Conservation (phyloP, 2,113 vertebrate species). For the Danionella cerebrum region DNA sequence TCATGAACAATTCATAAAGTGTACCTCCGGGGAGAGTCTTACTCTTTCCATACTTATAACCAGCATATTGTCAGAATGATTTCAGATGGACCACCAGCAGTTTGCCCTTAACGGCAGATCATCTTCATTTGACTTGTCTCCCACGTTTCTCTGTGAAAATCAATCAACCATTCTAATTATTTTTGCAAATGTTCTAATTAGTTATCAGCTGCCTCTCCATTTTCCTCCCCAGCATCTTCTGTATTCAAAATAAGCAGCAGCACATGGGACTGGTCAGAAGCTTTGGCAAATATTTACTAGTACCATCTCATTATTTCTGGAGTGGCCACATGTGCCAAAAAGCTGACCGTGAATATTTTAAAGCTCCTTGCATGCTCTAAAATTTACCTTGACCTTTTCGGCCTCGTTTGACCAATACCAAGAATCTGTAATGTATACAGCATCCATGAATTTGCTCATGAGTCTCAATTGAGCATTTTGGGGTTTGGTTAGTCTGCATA, state of each 20-base stretch:
- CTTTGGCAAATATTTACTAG: slow-evolving; percentile 77
- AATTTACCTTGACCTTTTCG: slow-evolving; percentile 68
- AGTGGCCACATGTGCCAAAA: slow-evolving; percentile 55
- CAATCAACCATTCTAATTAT: slow-evolving; percentile 75
- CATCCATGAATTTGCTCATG: slow-evolving; percentile 25
- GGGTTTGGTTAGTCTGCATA: not conserved
- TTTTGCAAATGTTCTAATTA: slow-evolving; percentile 77
- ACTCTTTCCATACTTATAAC: slow-evolving; percentile 13
- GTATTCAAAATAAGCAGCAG: slow-evolving; percentile 71
- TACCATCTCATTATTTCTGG: slow-evolving; percentile 68
- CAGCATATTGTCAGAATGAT: slow-evolving; percentile 27
- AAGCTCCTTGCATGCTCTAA: slow-evolving; percentile 60
- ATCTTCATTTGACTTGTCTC: slow-evolving; percentile 56
- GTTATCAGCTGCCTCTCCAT: slow-evolving; percentile 66
- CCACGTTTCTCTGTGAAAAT: slow-evolving; percentile 67
- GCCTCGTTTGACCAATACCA: slow-evolving; percentile 29
- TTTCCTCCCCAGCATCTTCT: slow-evolving; percentile 66
- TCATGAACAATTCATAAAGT: slow-evolving; percentile 1
- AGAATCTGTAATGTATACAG: slow-evolving; percentile 28
- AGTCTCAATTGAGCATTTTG: slow-evolving; percentile 18
- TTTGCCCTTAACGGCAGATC: slow-evolving; percentile 37
- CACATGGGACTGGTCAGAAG: slow-evolving; percentile 66
- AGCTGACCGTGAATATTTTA: slow-evolving; percentile 76
- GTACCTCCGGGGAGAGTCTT: slow-evolving; percentile 1
- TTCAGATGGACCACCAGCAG: slow-evolving; percentile 24